Evolutionary conservation across 2,113 vertebrate genomes (phyloP), one percentile per base, ranked within the genome.

Genomic region (Ginglymostoma cirratum): DNA sequence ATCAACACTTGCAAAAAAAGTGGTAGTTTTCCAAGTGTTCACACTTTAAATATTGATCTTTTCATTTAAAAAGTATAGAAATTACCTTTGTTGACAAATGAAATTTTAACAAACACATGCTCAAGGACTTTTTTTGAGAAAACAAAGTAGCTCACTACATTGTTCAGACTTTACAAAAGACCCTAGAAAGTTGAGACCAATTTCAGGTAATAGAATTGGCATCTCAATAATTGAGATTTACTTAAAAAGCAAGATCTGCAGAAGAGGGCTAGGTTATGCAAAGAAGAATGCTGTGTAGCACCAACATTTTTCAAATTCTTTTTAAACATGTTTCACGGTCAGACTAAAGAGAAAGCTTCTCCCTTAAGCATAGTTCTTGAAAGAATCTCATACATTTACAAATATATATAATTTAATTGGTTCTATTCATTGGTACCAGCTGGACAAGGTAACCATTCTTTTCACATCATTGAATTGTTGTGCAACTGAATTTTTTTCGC

Each of bases 261-360:
- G 15, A 38, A 52, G 27, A 70, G 67, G 23, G 69, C 52, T 72
- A 17, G 45, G 21, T 12, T 27, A n/a, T 21, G 30, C 15, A 72
- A 61, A n/a, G 69, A 30, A 70, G 69, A 95, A 95, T 76, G 52
- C 30, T 72, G 42, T 76, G 38, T 38, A 52, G 67, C 42, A 52
- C 45, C 52, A n/a, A 95, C 23, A 45, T 72, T 72, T 95, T 95
- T 95, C 67, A 95, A 72, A 72, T 95, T 95, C 66, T 95, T 95
- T 72, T 95, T 70, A 95, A 48, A 34, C 42, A 70, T 72, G 23
- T 70, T 95, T 72, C 94, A 95, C 30, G 67, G 94, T 76, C 94
- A 95, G 69, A 52, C 93, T 72, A 95, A 72, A 72, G 42, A 95
- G 65, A 95, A 95, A 72, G 19, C 42, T 42, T 67, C 38, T 48